Conservation (phyloP, 2,797 vertebrate species). For the Eurystomus glaucurus region DNA sequence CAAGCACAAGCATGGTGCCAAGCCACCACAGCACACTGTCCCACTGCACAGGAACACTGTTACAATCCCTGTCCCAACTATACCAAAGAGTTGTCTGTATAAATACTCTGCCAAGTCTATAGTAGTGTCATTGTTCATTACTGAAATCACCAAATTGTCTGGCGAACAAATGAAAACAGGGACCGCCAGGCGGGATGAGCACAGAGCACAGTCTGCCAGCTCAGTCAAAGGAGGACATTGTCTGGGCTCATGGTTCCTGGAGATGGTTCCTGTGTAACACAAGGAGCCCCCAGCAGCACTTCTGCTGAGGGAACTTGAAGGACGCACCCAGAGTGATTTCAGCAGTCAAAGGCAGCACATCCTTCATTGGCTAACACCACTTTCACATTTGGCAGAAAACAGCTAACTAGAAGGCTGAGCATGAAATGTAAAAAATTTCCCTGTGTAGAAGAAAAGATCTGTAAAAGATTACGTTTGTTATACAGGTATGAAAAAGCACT, state of each 20-base stretch:
- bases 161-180: background rate
- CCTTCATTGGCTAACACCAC: background rate
- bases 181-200: background rate
- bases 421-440: background rate
- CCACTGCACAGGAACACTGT: background rate
- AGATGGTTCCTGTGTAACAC: background rate
- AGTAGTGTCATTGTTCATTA: background rate
- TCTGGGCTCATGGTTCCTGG: background rate
- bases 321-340: background rate
- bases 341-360: background rate
- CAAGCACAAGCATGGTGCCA: background rate
- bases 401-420: background rate
- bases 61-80: background rate
- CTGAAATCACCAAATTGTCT: background rate
- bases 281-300: accelerated
- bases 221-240: background rate
- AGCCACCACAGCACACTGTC: background rate
- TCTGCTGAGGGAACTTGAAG: accelerated
- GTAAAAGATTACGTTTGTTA: slow-evolving; percentile 40
- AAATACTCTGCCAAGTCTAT: background rate
- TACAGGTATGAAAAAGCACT: background rate
- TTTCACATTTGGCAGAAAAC: background rate
- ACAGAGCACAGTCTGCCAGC: background rate
- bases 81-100: accelerated
- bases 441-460: background rate